Evolutionary conservation across 2,797 vertebrate species (phyloP).

Genomic region (Myotis daubentonii): DNA sequence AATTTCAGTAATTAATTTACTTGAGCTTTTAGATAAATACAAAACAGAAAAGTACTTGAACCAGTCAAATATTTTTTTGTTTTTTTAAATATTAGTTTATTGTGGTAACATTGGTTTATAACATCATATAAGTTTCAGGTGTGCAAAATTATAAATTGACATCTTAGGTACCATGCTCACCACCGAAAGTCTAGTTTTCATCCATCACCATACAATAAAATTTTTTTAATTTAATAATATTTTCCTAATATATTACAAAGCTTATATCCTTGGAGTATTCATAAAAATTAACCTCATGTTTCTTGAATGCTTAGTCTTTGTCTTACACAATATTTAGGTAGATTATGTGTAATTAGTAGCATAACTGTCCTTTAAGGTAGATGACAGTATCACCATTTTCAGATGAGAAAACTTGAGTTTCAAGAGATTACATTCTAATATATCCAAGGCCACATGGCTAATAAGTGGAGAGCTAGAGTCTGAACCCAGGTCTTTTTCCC

Average conservation of each 20-base stretch:
- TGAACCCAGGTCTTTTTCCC: slow-evolving; percentile 56
- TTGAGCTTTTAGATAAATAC: slow-evolving; percentile 57
- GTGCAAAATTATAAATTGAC: neutral
- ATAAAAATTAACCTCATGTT: slow-evolving; percentile 13
- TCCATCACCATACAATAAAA: neutral
- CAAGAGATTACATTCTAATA: neutral
- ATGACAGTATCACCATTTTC: slow-evolving; percentile 36
- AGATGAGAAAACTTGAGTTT: slow-evolving; percentile 61
- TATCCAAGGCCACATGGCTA: neutral
- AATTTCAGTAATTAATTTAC: slow-evolving; percentile 32
- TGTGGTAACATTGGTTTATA: neutral
- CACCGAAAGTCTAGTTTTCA: neutral
- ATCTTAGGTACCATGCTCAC: neutral
- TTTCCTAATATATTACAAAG: slow-evolving; percentile 22
- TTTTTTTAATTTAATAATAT: neutral
- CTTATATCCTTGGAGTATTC: neutral
- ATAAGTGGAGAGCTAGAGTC: slow-evolving; percentile 31
- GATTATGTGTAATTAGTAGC: neutral
- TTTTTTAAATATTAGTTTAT: neutral
- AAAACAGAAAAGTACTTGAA: neutral
- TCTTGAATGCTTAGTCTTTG: slow-evolving; percentile 3
- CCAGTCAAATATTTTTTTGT: neutral
- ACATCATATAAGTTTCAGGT: neutral
- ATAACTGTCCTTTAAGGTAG: neutral
- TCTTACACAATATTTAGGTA: neutral